These are phyloP conservation scores for Morone saxatilis DNA, from an alignment of 2,113 vertebrate genomes.

Conservation along the genomic window DNA sequence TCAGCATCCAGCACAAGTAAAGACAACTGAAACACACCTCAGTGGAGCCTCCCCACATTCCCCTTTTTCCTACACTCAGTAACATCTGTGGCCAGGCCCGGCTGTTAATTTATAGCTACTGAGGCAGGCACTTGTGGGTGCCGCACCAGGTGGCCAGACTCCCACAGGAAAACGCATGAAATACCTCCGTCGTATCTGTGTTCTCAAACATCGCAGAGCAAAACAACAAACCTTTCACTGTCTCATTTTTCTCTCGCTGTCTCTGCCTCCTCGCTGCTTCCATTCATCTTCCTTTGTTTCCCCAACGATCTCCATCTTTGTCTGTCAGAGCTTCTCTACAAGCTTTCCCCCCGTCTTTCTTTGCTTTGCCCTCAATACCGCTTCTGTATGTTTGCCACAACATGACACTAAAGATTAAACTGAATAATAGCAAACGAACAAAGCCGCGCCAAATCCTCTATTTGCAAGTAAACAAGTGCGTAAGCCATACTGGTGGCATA, in stretches of 20 bases:
- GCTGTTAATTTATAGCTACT: constrained; percentile 34
- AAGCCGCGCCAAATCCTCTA: not conserved
- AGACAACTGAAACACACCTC: not conserved
- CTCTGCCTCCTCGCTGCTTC: not conserved
- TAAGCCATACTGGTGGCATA: not conserved
- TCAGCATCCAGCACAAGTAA: constrained; percentile 10
- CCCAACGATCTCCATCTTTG: not conserved
- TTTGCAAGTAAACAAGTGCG: not conserved
- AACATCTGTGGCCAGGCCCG: constrained; percentile 40
- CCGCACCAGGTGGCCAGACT: constrained; percentile 50
- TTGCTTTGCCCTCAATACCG: not conserved
- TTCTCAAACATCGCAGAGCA: not conserved
- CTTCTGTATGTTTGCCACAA: not conserved
- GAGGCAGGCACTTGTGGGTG: constrained; percentile 42
- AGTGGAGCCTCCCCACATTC: not conserved
- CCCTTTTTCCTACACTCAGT: not conserved
- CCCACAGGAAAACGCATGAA: constrained; percentile 50
- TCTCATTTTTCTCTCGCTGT: constrained; percentile 5
- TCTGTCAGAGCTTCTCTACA: not conserved
- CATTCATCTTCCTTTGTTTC: constrained; percentile 29
- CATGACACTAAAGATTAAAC: not conserved
- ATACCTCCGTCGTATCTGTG: constrained; percentile 32
- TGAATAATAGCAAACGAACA: not conserved
- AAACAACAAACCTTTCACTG: constrained; percentile 25
- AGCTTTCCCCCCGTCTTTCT: not conserved